Percentiles rank a stretch among this genome's conserved stretches.
These are phyloP conservation scores for Galago senegalensis DNA, from an alignment of 2,797 vertebrate species.

Conservation along the genomic window DNA sequence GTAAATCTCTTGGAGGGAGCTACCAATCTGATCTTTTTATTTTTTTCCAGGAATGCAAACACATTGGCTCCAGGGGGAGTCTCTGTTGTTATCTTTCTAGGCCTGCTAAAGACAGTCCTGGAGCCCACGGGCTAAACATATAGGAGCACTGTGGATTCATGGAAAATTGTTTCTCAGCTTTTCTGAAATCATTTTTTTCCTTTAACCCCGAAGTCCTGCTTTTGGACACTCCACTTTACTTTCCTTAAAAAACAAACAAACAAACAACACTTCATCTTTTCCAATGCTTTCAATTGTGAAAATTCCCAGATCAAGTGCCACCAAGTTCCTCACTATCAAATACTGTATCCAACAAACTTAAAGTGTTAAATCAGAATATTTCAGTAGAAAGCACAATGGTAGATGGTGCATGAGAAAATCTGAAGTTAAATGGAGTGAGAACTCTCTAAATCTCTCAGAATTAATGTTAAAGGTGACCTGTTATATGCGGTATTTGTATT, in stretches of 20 bases:
- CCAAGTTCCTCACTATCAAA: constrained; percentile 16
- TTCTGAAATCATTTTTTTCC: not conserved
- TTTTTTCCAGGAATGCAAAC: not conserved
- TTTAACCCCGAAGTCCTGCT: not conserved
- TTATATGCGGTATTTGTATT: not conserved
- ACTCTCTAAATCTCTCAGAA: not conserved
- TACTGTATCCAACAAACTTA: not conserved
- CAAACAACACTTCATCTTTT: not conserved
- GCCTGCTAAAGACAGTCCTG: not conserved
- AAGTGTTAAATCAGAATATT: not conserved
- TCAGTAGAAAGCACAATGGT: not conserved
- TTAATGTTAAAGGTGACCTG: not conserved
- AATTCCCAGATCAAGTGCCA: not conserved
- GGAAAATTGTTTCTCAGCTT: not conserved
- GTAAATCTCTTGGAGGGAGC: not conserved
- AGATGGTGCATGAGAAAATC: not conserved
- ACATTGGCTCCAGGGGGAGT: not conserved
- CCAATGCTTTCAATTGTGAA: not conserved
- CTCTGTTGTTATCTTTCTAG: not conserved
- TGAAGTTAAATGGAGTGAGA: not conserved
- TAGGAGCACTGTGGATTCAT: not conserved
- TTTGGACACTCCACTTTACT: not conserved
- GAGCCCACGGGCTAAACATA: not conserved
- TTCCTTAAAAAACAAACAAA: not conserved
- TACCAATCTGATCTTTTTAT: not conserved